Base-by-base conservation (phyloP, 2,888 invertebrate species). In the Merodon equestris region DNA sequence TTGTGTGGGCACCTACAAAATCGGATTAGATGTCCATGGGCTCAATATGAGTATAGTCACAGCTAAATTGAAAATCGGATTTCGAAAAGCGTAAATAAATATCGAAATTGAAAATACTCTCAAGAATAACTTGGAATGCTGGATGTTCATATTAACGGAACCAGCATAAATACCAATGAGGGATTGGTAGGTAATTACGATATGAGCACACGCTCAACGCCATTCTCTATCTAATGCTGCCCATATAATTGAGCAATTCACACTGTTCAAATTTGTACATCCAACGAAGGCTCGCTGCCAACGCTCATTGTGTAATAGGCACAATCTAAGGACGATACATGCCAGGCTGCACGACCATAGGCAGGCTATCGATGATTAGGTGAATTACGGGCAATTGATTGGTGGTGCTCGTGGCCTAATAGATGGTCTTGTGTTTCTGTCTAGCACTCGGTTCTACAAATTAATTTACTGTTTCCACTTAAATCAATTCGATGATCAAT, bases 361-460 rank as follows among this genome's bases (percentile, higher is more conserved):
- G 67, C 42, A 61, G 50, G 73, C 79, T 73, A 63, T 60, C 53
- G 57, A 63, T 72, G 66, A 79, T 79, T 79, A 68, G 63, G 63
- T 79, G 56, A 79, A 79, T 79, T 79, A 79, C 64, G 54, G 54
- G 19, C 68, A 79, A 79, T 79, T 79, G 74, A 79, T 74, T 76
- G 75, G 64, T 54, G 68, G 45, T 68, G 54, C 73, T 54, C 57
- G 36, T 63, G 36, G 73, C 56, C 72, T 58, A 58, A 70, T 58
- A 47, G 63, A 57, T 50, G 38, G 27, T 73, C 17, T 27, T 42
- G 45, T 76, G 60, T 72, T 56, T 45, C 34, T 9, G 17, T 14
- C 50, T 51, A 9, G 40, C 13, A 44, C 53, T 66, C 51, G 36
- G 40, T 61, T 67, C 50, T 50, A 72, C 76, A 77, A 77, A 72